Percentiles rank a stretch among this genome's conserved stretches.
Conservation (phyloP, 2,888 invertebrate species). For the Volucella bombylans region DNA sequence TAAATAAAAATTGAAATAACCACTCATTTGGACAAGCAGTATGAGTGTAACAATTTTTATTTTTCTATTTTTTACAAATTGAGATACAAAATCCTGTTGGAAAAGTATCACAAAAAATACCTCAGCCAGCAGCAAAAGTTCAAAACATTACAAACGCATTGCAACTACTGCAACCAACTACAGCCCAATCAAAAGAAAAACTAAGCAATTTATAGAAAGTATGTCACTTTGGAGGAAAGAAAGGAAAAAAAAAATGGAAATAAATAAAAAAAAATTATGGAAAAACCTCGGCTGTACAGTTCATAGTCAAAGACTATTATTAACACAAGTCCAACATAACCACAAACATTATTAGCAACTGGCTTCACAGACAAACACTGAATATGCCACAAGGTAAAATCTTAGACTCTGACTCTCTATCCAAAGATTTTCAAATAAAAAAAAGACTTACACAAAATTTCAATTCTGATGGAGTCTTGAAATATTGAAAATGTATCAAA, state of each 20-base stretch:
- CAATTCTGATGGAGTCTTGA: neutral
- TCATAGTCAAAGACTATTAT: conserved; percentile 36
- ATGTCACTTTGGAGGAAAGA: conserved; percentile 51
- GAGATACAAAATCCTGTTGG: conserved; percentile 35
- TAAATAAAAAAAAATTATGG: conserved; percentile 13
- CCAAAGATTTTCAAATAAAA: neutral
- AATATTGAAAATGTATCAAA: conserved; percentile 20
- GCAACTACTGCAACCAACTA: conserved; percentile 9
- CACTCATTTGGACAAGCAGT: neutral
- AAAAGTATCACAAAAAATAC: conserved; percentile 18
- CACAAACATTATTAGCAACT: conserved; percentile 21
- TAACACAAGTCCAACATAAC: conserved; percentile 42
- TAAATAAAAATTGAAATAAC: conserved; percentile 11
- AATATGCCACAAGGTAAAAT: conserved; percentile 12
- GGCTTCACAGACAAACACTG: conserved; percentile 8
- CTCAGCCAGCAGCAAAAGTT: conserved; percentile 24
- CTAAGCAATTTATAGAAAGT: conserved; percentile 71
- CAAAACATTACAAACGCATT: conserved; percentile 30
- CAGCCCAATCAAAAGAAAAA: conserved; percentile 55
- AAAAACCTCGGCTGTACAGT: conserved; percentile 36
- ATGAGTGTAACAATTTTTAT: too few relatives aligned
- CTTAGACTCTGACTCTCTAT: neutral
- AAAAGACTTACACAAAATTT: conserved; percentile 33
- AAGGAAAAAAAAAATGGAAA: conserved; percentile 42
- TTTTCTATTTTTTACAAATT: too few relatives aligned